Base-by-base conservation (phyloP, 1,140 invertebrate species). In the Drosophila gunungcola region DNA sequence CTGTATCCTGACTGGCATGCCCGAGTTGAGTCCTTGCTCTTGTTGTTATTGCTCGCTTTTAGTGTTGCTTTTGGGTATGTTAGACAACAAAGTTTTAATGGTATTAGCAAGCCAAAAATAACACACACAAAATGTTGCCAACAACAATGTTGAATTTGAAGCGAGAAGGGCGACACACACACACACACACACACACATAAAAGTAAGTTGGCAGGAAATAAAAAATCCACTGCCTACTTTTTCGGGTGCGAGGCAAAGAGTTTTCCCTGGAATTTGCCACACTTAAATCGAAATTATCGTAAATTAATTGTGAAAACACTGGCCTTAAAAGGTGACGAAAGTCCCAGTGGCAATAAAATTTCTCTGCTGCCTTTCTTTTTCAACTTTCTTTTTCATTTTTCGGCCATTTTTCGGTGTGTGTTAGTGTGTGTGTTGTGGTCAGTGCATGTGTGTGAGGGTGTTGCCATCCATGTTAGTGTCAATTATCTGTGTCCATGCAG, bases 81-180 rank as follows among this genome's bases (percentile, higher is more conserved):
- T 88, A 79, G 79, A 88, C 82, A 86, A 64, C 81, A 82, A 86
- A 88, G 78, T 88, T 86, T 77, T 88, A 88, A 86, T 86, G 83
- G 83, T 75, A 86, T 86, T 88, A 86, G 73, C 83, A 67, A 78
- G 83, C 80, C 83, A 88, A 83, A 86, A 86, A 86, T 88, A 86
- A 88, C 78, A 86, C 78, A 82, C 54, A 60, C 32, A 75, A 72
- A 80, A 34, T 73, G 75, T 48, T 54, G 51, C 48, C 48, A 51
- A 13, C 48, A 51, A 51, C 48, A 51, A 51, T 32, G 48, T 51
- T 51, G 48, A 34, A 16, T 32, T 51, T 34, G 48, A 32, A 51
- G 48, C 29, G 48, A 51, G 29, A 32, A 34, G 48, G 29, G n/a
- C n/a, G n/a, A 76, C 75, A 86, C 74, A 81, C 49, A 74, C 56